Conservation (phyloP, 1,140 invertebrate genomes). For the Pseudomyrmex sp. region DNA sequence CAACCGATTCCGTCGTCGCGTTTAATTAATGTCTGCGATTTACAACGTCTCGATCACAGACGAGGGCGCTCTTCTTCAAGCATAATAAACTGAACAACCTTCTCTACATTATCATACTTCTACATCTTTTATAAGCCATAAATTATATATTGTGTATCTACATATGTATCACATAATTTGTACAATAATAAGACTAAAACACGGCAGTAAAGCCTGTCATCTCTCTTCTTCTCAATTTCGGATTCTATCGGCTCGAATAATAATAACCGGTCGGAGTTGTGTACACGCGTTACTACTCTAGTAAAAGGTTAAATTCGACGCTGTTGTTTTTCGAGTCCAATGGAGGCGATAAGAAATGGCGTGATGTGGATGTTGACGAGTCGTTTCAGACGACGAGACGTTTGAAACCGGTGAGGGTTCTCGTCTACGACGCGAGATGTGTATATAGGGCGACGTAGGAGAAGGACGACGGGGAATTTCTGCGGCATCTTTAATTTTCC, state of each 20-base stretch:
- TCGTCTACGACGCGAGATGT: background rate
- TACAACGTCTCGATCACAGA: background rate
- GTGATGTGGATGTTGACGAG: conserved; percentile 18
- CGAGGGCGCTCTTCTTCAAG: too few species aligned
- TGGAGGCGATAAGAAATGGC: conserved; percentile 35
- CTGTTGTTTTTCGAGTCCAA: conserved; percentile 35
- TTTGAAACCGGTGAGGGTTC: background rate
- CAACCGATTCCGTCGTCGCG: conserved; percentile 26
- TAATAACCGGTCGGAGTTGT: background rate
- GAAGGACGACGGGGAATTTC: conserved; percentile 44
- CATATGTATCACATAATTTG: too few species aligned
- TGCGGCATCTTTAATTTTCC: conserved; percentile 64
- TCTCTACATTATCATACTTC: background rate
- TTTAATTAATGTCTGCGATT: conserved; percentile 26
- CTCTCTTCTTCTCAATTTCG: background rate
- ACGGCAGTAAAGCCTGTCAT: background rate
- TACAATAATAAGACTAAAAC: too few species aligned
- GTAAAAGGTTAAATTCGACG: conserved; percentile 31
- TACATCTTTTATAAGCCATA: too few species aligned
- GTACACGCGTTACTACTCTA: conserved; percentile 20
- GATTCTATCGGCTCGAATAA: background rate
- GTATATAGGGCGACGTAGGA: background rate
- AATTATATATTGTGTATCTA: too few species aligned
- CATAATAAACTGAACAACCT: background rate
- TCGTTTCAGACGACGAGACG: conserved; percentile 7